phyloP scores from a whole-genome alignment of 2,797 vertebrate species.

The Chelidonichthys spinosus region DNA sequence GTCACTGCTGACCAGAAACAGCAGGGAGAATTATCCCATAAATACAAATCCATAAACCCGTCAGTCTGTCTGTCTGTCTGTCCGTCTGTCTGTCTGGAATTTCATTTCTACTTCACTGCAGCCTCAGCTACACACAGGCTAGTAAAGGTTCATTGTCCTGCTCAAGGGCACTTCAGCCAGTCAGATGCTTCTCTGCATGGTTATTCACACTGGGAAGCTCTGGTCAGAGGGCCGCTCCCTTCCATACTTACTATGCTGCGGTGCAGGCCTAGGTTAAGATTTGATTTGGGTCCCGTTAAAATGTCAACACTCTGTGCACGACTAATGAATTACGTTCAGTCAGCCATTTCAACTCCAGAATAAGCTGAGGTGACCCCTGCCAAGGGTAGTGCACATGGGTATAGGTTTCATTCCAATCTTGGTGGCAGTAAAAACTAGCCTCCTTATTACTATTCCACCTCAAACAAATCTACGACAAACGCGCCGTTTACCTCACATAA shows the following conservation, averaged over 20 bases:
- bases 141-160: slow-evolving; percentile 9
- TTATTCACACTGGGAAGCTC: slow-evolving; percentile 19
- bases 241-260: slow-evolving; percentile 12
- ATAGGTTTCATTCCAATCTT: slow-evolving; percentile 41
- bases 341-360: slow-evolving; percentile 51
- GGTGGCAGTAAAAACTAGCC: slow-evolving; percentile 14
- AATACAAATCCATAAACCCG: slow-evolving; percentile 8
- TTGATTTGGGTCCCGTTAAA: slow-evolving; percentile 46
- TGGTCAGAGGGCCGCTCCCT: slow-evolving; percentile 6
- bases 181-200: slow-evolving; percentile 3
- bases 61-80: background rate
- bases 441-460: slow-evolving; percentile 14
- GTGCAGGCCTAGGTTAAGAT: slow-evolving; percentile 12
- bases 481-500: slow-evolving; percentile 18
- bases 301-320: slow-evolving; percentile 33
- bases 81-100: background rate
- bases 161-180: slow-evolving; percentile 17
- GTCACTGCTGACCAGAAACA: slow-evolving; percentile 47
- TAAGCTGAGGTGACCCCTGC: slow-evolving; percentile 45
- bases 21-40: background rate
- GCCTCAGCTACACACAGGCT: slow-evolving; percentile 1
- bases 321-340: slow-evolving; percentile 52
- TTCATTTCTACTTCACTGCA: background rate
- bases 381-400: slow-evolving; percentile 30
- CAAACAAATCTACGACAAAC: slow-evolving; percentile 26